Conservation (phyloP, 2,113 vertebrate species). For the Corythornis cristatus region DNA sequence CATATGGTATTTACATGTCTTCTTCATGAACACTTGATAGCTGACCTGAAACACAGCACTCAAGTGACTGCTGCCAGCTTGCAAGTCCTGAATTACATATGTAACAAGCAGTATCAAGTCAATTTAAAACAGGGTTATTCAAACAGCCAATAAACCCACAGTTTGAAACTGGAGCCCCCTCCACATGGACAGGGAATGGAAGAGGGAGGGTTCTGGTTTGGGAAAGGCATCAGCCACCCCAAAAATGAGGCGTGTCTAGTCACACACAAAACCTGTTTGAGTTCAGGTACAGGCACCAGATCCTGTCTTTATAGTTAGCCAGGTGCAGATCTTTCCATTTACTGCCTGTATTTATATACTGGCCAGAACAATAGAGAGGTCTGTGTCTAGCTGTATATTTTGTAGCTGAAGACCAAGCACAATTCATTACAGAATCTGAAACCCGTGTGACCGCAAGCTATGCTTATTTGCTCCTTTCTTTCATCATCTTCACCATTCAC, state of each 20-base stretch:
- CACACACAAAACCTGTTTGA: background rate
- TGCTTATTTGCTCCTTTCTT: background rate
- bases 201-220: background rate
- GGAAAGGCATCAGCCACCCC: background rate
- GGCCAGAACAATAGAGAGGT: background rate
- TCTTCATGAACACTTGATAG: background rate
- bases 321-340: background rate
- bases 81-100: background rate
- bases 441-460: background rate
- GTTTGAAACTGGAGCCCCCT: background rate
- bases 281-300: background rate
- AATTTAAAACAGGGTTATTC: background rate
- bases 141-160: background rate
- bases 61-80: conserved; percentile 24
- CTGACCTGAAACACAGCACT: conserved; percentile 18
- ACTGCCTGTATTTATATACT: background rate
- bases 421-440: accelerated
- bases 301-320: background rate
- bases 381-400: background rate
- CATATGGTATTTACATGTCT: conserved; percentile 57
- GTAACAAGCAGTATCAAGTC: background rate
- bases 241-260: accelerated
- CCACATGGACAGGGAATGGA: background rate
- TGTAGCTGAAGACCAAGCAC: background rate
- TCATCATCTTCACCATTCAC: background rate